Conservation (phyloP, 2,888 invertebrate genomes). For the Candidula unifasciata region DNA sequence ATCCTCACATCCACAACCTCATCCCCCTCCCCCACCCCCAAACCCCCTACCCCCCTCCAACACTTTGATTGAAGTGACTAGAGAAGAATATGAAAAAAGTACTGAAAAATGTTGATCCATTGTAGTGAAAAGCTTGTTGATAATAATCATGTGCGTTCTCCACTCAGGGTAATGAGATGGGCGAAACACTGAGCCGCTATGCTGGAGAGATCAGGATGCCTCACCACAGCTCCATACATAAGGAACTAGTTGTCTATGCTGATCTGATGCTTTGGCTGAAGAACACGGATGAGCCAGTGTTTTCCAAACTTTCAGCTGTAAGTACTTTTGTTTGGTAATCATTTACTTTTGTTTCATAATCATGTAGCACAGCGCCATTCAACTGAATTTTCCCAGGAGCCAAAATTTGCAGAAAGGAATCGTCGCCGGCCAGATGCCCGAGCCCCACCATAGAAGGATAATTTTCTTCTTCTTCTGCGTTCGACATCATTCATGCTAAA, state of each 20-base stretch:
- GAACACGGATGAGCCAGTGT: slow-evolving; percentile 88
- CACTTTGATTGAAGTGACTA: too few relatives aligned
- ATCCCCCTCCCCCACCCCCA: too few relatives aligned
- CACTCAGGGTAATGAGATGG: slow-evolving; percentile 84
- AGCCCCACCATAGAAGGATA: too few relatives aligned
- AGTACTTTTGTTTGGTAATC: neutral
- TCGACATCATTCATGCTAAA: too few relatives aligned
- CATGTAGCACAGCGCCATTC: neutral
- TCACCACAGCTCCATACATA: slow-evolving; percentile 88
- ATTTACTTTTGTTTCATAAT: neutral
- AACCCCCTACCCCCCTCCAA: too few relatives aligned
- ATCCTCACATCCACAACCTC: too few relatives aligned
- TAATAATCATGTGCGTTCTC: neutral
- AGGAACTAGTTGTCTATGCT: slow-evolving; percentile 90
- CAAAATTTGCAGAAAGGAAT: too few relatives aligned
- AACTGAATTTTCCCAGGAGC: too few relatives aligned
- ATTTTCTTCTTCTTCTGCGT: too few relatives aligned
- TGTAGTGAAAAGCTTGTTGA: neutral
- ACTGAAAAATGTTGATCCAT: neutral
- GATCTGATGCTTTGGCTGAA: slow-evolving; percentile 95
- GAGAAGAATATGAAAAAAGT: too few relatives aligned
- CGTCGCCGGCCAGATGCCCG: too few relatives aligned
- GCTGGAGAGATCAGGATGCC: slow-evolving; percentile 83
- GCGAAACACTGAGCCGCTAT: slow-evolving; percentile 81
- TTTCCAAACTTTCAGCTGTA: slow-evolving; percentile 86